Percentiles rank a stretch among this genome's conserved stretches.
These are phyloP conservation scores for Aleiodes testaceus DNA, from an alignment of 2,888 invertebrate genomes.

Conservation along the genomic window DNA sequence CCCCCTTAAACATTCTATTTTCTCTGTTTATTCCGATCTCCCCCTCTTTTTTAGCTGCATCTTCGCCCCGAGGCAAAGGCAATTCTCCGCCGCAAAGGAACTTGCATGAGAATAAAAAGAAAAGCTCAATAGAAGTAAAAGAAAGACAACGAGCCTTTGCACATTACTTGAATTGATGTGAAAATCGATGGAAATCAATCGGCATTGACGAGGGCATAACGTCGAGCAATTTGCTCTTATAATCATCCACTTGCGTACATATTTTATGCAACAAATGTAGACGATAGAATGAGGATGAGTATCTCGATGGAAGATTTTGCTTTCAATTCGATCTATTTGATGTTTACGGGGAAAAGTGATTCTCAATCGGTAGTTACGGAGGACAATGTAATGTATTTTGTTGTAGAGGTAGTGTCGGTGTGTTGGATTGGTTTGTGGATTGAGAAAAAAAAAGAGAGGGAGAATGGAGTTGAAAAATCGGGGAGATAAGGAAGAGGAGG, in stretches of 20 bases:
- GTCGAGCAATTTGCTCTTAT: too few species aligned
- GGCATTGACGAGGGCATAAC: too few species aligned
- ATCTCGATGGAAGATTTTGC: too few species aligned
- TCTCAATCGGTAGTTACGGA: slow-evolving; percentile 35
- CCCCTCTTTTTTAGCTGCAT: neutral
- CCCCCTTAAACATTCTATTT: neutral
- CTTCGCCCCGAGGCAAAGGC: slow-evolving; percentile 17
- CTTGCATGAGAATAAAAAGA: neutral
- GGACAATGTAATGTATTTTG: neutral
- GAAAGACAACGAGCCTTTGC: neutral
- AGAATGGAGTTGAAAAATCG: slow-evolving; percentile 40
- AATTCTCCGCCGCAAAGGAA: slow-evolving; percentile 8
- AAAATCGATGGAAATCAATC: too few species aligned
- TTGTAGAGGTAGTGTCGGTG: neutral
- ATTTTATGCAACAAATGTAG: too few species aligned
- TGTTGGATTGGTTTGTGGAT: slow-evolving; percentile 29
- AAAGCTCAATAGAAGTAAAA: neutral
- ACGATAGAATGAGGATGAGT: too few species aligned
- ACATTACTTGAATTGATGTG: too few species aligned
- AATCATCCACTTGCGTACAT: too few species aligned
- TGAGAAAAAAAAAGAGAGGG: slow-evolving; percentile 30
- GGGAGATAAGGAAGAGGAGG: slow-evolving; percentile 46
- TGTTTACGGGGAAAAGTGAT: slow-evolving; percentile 43
- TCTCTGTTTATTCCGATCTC: neutral
- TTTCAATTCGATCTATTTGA: too few species aligned